These are phyloP conservation scores for Petrophora chlorosata DNA, from an alignment of 2,888 invertebrate species.

Conservation along the genomic window DNA sequence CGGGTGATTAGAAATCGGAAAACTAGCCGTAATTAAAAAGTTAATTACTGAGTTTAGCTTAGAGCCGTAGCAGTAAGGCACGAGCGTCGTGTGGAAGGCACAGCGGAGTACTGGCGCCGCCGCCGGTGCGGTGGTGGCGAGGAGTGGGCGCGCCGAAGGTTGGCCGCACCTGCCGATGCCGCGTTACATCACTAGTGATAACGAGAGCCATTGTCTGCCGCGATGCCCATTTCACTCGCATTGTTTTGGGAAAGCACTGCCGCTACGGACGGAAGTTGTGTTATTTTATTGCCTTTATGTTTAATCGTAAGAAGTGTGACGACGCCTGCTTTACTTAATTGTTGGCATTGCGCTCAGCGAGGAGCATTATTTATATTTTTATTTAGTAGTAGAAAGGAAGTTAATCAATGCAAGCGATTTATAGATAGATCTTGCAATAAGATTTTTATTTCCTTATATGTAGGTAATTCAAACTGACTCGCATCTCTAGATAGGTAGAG, in stretches of 20 bases:
- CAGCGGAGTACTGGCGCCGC: constrained; percentile 58
- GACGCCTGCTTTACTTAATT: too few relatives aligned
- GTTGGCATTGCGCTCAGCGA: too few relatives aligned
- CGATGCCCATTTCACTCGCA: constrained; percentile 17
- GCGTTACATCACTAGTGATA: constrained; percentile 36
- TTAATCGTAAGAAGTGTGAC: too few relatives aligned
- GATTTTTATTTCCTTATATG: too few relatives aligned
- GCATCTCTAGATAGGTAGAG: too few relatives aligned
- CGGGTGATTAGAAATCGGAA: constrained; percentile 15
- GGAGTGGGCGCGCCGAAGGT: constrained; percentile 31
- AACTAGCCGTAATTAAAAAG: constrained; percentile 33
- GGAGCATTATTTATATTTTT: too few relatives aligned
- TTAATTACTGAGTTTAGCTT: constrained; percentile 27
- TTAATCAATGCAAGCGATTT: too few relatives aligned
- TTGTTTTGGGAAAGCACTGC: constrained; percentile 16
- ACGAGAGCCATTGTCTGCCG: constrained; percentile 28
- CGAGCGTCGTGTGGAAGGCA: constrained; percentile 62
- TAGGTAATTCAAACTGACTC: too few relatives aligned
- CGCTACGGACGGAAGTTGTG: constrained; percentile 12
- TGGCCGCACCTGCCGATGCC: constrained; percentile 24
- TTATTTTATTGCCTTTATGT: too few relatives aligned
- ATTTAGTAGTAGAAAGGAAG: too few relatives aligned
- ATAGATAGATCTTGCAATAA: too few relatives aligned
- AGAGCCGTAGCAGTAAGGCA: too few relatives aligned
- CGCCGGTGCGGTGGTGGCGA: constrained; percentile 28